Conservation (phyloP, 2,888 invertebrate genomes). For the Stomorhina lunata region DNA sequence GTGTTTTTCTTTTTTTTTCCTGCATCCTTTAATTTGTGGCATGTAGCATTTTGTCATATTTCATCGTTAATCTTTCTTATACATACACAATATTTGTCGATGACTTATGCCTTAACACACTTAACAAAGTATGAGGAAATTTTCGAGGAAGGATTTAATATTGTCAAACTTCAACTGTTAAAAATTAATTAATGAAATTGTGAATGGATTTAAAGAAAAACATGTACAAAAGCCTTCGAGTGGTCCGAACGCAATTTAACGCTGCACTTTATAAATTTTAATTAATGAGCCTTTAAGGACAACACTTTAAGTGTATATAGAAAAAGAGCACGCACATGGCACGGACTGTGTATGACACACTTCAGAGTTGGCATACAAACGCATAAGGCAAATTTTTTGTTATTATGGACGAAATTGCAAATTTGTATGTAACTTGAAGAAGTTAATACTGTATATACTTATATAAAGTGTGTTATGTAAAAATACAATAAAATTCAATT, state of each 20-base stretch:
- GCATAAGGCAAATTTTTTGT: neutral
- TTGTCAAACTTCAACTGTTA: conserved; percentile 43
- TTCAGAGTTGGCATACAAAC: neutral
- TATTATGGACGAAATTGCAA: neutral
- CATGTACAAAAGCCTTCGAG: conserved; percentile 8
- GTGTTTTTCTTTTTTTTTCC: neutral
- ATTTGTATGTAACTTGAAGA: too few species aligned
- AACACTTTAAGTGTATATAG: neutral
- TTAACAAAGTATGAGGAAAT: neutral
- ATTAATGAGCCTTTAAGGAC: conserved; percentile 51
- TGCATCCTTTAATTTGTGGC: neutral
- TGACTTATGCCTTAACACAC: too few species aligned
- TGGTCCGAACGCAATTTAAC: neutral
- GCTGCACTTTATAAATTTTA: conserved; percentile 29
- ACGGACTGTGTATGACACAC: neutral
- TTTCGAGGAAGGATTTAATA: conserved; percentile 8
- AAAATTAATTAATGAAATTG: conserved; percentile 62
- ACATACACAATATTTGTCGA: neutral
- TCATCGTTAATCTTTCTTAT: neutral
- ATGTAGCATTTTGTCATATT: neutral
- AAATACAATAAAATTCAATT: too few species aligned
- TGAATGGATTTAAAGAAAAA: conserved; percentile 15
- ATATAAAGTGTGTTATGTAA: too few species aligned
- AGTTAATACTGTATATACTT: too few species aligned
- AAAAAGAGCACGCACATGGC: neutral